Percentiles rank a stretch among this genome's conserved stretches.
Conservation (phyloP, 2,888 invertebrate genomes). For the Augochlorella aurata region DNA sequence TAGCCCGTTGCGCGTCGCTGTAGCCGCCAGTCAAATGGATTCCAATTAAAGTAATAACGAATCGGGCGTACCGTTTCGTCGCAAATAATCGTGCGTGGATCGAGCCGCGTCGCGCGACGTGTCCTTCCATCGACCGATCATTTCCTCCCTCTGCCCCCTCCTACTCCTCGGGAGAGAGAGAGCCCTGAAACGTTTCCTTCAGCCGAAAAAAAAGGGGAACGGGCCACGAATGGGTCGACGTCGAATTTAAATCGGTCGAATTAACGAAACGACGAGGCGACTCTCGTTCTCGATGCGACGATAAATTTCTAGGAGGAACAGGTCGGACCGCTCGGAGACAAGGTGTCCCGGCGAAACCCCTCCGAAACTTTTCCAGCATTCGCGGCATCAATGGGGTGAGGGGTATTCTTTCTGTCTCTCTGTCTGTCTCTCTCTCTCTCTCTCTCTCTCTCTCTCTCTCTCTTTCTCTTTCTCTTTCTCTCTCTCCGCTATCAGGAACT, state of each 20-base stretch:
- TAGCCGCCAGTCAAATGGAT: constrained; percentile 53
- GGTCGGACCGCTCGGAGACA: constrained; percentile 24
- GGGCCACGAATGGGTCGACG: constrained; percentile 24
- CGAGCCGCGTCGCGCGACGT: constrained; percentile 31
- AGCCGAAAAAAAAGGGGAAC: neutral
- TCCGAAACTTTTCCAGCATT: constrained; percentile 16
- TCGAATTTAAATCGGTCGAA: constrained; percentile 56
- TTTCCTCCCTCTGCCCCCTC: neutral
- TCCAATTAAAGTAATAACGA: constrained; percentile 63
- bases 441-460: no score
- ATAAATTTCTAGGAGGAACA: constrained; percentile 47
- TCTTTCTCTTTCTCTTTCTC: no score
- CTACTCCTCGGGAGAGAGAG: no score
- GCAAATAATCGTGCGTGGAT: constrained; percentile 47
- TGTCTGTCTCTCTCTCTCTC: no score
- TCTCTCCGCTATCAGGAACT: neutral
- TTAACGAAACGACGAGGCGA: constrained; percentile 54
- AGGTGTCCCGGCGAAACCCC: constrained; percentile 5
- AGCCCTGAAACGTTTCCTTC: neutral
- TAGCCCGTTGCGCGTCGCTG: neutral
- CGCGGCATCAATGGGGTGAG: neutral
- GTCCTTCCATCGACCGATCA: constrained; percentile 31
- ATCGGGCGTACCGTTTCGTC: constrained; percentile 45
- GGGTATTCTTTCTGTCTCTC: no score
- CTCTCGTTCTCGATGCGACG: constrained; percentile 35